A percentile compares a stretch with the other conserved stretches of the same genome.
These are phyloP conservation scores for Phania funesta DNA, from an alignment of 2,888 invertebrate species.

Conservation along the genomic window DNA sequence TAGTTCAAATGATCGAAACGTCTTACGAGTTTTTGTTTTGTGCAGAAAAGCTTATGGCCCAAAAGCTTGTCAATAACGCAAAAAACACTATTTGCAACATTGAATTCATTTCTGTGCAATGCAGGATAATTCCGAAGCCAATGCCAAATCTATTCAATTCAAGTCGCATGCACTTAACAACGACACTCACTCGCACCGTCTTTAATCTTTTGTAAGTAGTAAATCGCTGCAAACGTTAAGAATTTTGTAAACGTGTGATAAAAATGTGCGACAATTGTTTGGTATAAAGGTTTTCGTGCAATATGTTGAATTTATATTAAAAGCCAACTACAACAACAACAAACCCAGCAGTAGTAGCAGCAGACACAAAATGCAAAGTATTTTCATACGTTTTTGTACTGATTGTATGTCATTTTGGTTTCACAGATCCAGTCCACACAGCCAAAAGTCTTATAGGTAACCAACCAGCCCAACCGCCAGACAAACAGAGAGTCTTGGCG, in stretches of 20 bases:
- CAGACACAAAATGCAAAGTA: conserved; percentile 62
- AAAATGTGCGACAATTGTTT: conserved; percentile 77
- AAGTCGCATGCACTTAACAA: neutral
- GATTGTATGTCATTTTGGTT: neutral
- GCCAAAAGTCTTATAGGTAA: conserved; percentile 1
- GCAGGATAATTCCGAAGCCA: conserved; percentile 26
- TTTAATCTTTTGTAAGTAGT: conserved; percentile 62
- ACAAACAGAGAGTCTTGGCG: neutral
- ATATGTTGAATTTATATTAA: conserved; percentile 50
- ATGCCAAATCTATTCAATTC: conserved; percentile 24
- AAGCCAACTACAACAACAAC: neutral
- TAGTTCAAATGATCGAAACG: conserved; percentile 49
- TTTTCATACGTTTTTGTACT: conserved; percentile 3
- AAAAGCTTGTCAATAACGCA: conserved; percentile 32
- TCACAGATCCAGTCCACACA: neutral
- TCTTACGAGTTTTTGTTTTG: conserved; percentile 33
- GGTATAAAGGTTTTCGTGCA: conserved; percentile 44
- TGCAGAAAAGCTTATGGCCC: neutral
- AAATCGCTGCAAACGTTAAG: conserved; percentile 72
- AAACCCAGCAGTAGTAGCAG: neutral
- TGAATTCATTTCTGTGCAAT: conserved; percentile 16
- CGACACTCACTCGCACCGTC: neutral
- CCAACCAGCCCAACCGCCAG: conserved; percentile 2
- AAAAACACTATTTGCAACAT: conserved; percentile 14
- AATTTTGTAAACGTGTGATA: conserved; percentile 78